phyloP scores from a whole-genome alignment of 2,888 invertebrate species.

The Harpagoxenus sublaevis region DNA sequence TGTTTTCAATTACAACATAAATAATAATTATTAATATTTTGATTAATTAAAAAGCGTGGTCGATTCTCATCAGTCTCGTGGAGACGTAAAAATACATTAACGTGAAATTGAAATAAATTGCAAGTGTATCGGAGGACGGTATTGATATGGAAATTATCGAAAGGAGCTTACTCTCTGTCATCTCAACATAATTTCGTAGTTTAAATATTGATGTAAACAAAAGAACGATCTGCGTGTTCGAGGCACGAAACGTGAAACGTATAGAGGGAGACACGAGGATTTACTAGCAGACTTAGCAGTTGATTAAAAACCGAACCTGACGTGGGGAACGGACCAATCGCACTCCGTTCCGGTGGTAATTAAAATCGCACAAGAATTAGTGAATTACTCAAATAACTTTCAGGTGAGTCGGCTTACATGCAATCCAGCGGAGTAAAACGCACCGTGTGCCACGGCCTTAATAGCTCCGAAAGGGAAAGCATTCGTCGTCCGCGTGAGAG shows the following conservation, averaged over 20 bases:
- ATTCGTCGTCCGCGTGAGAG: neutral
- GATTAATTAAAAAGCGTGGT: conserved; percentile 1
- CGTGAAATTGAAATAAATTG: conserved; percentile 11
- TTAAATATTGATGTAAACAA: conserved; percentile 61
- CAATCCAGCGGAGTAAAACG: neutral
- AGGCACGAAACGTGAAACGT: conserved; percentile 46
- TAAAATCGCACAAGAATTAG: neutral
- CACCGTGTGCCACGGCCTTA: neutral
- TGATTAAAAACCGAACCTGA: neutral
- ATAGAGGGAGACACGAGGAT: conserved; percentile 26
- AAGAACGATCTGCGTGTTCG: conserved; percentile 26
- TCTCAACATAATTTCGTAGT: conserved; percentile 60
- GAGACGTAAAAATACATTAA: neutral
- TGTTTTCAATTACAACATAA: conserved; percentile 1
- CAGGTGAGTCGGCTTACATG: neutral
- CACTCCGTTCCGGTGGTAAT: neutral
- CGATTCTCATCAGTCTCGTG: neutral
- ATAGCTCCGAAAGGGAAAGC: neutral
- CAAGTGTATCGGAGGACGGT: neutral
- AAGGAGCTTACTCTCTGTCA: conserved; percentile 61
- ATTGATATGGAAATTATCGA: neutral
- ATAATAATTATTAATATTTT: neutral
- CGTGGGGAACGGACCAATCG: neutral
- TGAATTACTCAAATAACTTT: neutral
- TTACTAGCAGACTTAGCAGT: neutral